Evolutionary conservation across 2,113 vertebrate species (phyloP), one percentile per base, ranked within the genome.

Genomic region (Raja brachyura): DNA sequence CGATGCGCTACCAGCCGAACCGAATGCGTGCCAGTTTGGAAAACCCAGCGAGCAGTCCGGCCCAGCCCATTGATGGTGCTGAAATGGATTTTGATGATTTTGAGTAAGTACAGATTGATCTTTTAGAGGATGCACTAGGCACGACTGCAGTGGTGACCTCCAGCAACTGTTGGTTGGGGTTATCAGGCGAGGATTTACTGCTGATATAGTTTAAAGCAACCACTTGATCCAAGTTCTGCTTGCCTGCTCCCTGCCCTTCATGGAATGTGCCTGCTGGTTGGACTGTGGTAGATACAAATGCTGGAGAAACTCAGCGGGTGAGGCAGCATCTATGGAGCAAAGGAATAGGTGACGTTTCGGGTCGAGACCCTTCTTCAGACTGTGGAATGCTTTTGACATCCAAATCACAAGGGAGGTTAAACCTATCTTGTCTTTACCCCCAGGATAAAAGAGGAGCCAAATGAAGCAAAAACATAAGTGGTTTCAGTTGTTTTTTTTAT

Each of bases 71-170:
- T 95, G 99, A 99, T 95, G 96, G 96, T 96, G 97, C 97, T 1
- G 99, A 99, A 93, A 96, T 99, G 94, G 99, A 99, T 95, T 99
- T 99, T 94, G 99, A 99, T 95, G 98, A 99, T 94, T 97, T 99
- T 93, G 98, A 99, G 98, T 99, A 94, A 97, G 98, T 97, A 93
- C 20, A 63, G 94, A 6, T 86, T 88, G 68, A 56, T 48, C 39
- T 92, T 73, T 48, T 48, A 28, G 14, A 22, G 13, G 68, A 92
- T 73, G 4, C 10, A 63, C 81, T 68, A 39, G 88, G 66, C 56
- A 66, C 28, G 85, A 5, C 78, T 59, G 22, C 83, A 86, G 83
- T 86, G 56, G 54, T 86, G 83, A 61, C 83, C 56, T 86, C 59
- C 1, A 66, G 85, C 13, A 85, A 85, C 59, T 66, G n/a, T 33